These are phyloP conservation scores for Spea multiplicata DNA, from an alignment of 2,113 vertebrate species.

Conservation along the genomic window DNA sequence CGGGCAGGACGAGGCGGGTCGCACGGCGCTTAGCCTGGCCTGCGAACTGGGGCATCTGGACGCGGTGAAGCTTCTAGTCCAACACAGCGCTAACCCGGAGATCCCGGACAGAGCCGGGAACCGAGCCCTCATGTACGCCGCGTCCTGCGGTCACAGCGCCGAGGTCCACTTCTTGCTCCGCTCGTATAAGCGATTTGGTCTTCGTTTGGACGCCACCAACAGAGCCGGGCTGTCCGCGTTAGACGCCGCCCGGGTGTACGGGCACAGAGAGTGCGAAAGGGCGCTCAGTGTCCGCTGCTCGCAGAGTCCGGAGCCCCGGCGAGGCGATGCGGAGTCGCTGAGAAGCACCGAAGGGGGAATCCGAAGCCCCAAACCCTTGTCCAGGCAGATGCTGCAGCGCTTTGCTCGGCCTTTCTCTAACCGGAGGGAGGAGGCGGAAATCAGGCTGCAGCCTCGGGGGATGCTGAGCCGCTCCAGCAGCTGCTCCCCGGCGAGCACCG, in stretches of 20 bases:
- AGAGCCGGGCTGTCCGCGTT: constrained; percentile 75
- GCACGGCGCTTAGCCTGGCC: constrained; percentile 80
- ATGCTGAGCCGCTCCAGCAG: not conserved
- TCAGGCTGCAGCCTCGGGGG: not conserved
- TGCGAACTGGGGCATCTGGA: constrained; percentile 83
- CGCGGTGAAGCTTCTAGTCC: constrained; percentile 80
- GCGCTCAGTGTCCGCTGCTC: constrained; percentile 63
- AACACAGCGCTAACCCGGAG: constrained; percentile 83
- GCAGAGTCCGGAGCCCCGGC: constrained; percentile 67
- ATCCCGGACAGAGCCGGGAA: constrained; percentile 78
- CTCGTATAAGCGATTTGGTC: constrained; percentile 82
- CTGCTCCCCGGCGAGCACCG: not conserved
- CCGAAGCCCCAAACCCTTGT: constrained; percentile 57
- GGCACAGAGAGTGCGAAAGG: constrained; percentile 75
- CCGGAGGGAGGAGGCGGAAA: not conserved
- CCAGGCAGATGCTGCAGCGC: constrained; percentile 58
- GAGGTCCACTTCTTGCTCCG: constrained; percentile 83
- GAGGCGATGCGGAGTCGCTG: constrained; percentile 54
- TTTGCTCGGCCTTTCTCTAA: constrained; percentile 44
- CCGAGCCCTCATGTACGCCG: constrained; percentile 83
- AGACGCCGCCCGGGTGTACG: constrained; percentile 75
- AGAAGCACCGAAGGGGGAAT: constrained; percentile 11
- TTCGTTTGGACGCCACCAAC: constrained; percentile 75
- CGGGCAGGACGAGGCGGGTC: constrained; percentile 75
- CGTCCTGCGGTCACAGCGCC: constrained; percentile 78